phyloP scores from a whole-genome alignment of 2,888 invertebrate genomes.

The Altica lythri region DNA sequence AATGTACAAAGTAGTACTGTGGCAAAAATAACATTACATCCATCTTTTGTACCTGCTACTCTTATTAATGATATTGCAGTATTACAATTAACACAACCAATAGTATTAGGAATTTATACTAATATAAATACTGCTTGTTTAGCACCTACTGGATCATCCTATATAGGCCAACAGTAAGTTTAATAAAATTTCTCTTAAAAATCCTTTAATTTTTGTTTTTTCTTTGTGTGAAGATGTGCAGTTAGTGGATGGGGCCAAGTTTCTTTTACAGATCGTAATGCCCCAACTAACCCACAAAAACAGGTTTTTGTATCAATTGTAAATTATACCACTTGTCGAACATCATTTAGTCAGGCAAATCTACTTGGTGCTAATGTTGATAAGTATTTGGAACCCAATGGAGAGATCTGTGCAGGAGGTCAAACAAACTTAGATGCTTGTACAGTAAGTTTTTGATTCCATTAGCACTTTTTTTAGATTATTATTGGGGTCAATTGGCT shows the following conservation, averaged over 20 bases:
- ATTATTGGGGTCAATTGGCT: no score
- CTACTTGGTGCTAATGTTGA: slow-evolving; percentile 48
- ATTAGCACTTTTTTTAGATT: no score
- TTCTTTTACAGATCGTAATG: slow-evolving; percentile 62
- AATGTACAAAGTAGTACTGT: slow-evolving; percentile 36
- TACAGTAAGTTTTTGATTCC: slow-evolving; percentile 47
- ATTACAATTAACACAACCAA: slow-evolving; percentile 66
- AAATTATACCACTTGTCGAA: slow-evolving; percentile 58
- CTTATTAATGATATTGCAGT: slow-evolving; percentile 83
- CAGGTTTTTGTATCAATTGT: slow-evolving; percentile 77
- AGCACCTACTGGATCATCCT: slow-evolving; percentile 18
- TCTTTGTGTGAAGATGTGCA: slow-evolving; percentile 59
- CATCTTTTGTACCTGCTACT: slow-evolving; percentile 70
- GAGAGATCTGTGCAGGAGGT: slow-evolving; percentile 54
- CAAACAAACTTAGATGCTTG: slow-evolving; percentile 49
- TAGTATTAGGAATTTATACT: slow-evolving; percentile 60
- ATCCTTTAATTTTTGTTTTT: neutral
- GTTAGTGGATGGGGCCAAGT: slow-evolving; percentile 90
- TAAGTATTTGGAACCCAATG: slow-evolving; percentile 47
- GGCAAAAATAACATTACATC: slow-evolving; percentile 55
- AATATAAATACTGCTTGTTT: slow-evolving; percentile 55
- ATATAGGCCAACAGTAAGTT: slow-evolving; percentile 20
- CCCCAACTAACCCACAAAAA: slow-evolving; percentile 65
- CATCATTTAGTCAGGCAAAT: slow-evolving; percentile 42
- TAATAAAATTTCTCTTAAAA: neutral